Evolutionary conservation across 2,888 invertebrate species (phyloP).

Genomic region (Lycophotia porphyrea): DNA sequence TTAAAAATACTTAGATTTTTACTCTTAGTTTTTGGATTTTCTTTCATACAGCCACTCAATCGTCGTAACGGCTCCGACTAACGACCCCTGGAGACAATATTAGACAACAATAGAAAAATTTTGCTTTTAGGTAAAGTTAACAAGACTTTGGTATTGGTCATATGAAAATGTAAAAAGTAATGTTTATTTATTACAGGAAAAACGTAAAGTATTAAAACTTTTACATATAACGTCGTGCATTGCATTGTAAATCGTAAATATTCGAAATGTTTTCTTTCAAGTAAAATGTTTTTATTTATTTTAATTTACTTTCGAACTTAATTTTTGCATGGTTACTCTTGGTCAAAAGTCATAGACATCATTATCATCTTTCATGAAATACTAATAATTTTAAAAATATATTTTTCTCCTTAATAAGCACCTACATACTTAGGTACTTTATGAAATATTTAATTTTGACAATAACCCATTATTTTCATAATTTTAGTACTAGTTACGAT

Average conservation of each 20-base stretch:
- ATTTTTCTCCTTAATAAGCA: no score
- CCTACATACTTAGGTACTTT: no score
- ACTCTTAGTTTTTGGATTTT: not conserved
- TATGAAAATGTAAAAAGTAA: no score
- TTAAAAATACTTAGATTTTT: not conserved
- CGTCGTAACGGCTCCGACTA: no score
- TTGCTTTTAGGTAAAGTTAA: not conserved
- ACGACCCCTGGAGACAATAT: not conserved
- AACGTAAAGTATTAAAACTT: not conserved
- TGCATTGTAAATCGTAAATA: not conserved
- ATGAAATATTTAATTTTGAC: not conserved
- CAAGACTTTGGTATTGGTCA: not conserved
- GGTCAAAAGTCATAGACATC: not conserved
- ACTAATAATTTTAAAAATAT: not conserved
- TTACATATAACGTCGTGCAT: not conserved
- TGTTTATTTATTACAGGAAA: not conserved
- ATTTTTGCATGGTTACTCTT: not conserved
- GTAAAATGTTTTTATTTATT: not conserved
- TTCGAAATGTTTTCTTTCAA: not conserved
- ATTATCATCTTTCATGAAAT: not conserved
- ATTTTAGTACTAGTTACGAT: no score
- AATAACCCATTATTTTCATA: not conserved
- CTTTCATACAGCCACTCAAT: not conserved
- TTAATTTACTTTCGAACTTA: not conserved
- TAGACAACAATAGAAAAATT: not conserved